Percentiles rank a stretch among this genome's conserved stretches.
Conservation (phyloP, 2,888 invertebrate species). For the Drosophila meridiana region DNA sequence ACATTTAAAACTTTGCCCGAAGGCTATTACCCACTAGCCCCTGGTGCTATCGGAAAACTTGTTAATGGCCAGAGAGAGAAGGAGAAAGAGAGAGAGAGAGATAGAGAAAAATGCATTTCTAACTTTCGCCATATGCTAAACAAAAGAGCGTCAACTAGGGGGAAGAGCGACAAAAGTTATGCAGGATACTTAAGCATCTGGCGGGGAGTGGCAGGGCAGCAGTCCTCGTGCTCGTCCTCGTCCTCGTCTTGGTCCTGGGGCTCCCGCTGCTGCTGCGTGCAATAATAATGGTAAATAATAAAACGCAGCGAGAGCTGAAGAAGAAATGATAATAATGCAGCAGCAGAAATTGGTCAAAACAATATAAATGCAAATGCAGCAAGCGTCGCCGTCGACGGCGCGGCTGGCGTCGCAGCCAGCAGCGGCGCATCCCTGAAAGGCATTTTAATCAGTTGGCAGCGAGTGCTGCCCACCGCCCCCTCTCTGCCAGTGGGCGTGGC, state of each 20-base stretch:
- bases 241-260: neutral
- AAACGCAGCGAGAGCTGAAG: slow-evolving; percentile 44
- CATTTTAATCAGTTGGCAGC: slow-evolving; percentile 73
- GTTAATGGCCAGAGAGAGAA: slow-evolving; percentile 9
- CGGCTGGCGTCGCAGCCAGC: slow-evolving; percentile 21
- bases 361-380: slow-evolving; percentile 76
- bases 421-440: slow-evolving; percentile 57
- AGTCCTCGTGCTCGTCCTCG: neutral
- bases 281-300: slow-evolving; percentile 65
- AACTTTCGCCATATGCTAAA: slow-evolving; percentile 54
- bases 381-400: slow-evolving; percentile 17
- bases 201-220: neutral
- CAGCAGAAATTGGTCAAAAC: slow-evolving; percentile 71
- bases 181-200: slow-evolving; percentile 29
- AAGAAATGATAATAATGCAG: slow-evolving; percentile 74
- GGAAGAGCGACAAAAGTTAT: slow-evolving; percentile 23
- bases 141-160: slow-evolving; percentile 10
- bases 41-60: slow-evolving; percentile 11
- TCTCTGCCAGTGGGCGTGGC: slow-evolving; percentile 34
- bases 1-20: slow-evolving; percentile 18
- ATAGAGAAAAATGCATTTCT: slow-evolving; percentile 38
- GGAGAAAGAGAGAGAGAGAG: neutral
- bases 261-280: slow-evolving; percentile 34
- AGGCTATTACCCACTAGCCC: neutral
- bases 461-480: slow-evolving; percentile 8